phyloP scores from a whole-genome alignment of 1,140 invertebrate genomes.

The Trialeurodes vaporariorum region DNA sequence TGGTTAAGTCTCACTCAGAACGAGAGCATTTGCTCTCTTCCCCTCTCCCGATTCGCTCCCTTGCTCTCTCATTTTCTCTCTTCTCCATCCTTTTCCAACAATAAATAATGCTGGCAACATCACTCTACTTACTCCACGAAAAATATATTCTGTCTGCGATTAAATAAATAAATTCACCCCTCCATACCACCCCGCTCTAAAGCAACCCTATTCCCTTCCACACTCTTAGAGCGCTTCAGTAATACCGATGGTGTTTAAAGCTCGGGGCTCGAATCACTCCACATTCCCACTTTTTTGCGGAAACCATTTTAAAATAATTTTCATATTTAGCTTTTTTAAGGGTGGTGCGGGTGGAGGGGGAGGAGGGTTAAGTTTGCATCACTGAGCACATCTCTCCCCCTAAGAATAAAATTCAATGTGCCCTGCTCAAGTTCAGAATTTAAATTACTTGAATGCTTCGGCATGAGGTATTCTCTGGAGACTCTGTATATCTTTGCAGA shows the following conservation, averaged over 20 bases:
- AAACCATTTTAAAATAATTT: not conserved
- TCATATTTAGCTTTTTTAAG: slow-evolving; percentile 1
- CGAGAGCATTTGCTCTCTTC: not conserved
- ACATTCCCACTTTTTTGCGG: not conserved
- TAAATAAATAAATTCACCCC: not conserved
- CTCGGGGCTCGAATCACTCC: not conserved
- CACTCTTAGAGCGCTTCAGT: not conserved
- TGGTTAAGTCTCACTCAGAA: not conserved
- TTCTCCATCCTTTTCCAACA: not conserved
- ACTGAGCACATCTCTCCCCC: not conserved
- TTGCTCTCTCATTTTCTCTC: too few relatives aligned
- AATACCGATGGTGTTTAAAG: not conserved
- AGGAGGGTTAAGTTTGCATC: too few relatives aligned
- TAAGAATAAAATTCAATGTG: not conserved
- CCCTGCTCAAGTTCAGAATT: not conserved
- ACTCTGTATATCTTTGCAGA: not conserved
- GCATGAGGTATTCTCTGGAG: not conserved
- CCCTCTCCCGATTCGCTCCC: too few relatives aligned
- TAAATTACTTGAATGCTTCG: not conserved
- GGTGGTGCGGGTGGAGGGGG: too few relatives aligned
- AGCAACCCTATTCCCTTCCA: not conserved
- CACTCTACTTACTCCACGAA: not conserved
- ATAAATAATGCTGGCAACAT: not conserved
- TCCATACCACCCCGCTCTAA: not conserved
- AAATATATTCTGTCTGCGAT: not conserved